phyloP scores from a whole-genome alignment of 1,140 invertebrate genomes.

The Drosophila ogumai region DNA sequence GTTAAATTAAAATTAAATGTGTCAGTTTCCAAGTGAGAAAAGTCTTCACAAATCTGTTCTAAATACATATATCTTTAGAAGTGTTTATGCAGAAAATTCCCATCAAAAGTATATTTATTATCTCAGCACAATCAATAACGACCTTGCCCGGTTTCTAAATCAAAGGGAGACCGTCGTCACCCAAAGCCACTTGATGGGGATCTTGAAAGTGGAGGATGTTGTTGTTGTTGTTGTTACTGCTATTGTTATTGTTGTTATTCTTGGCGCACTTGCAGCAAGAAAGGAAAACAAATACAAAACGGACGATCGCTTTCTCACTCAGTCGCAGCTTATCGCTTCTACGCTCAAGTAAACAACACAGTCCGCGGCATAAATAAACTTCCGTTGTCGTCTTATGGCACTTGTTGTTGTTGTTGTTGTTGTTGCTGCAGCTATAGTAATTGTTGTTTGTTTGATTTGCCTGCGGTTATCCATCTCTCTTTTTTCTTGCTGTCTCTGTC shows the following conservation, averaged over 20 bases:
- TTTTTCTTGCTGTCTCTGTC: slow-evolving; percentile 11
- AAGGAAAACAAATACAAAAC: slow-evolving; percentile 37
- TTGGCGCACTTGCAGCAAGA: slow-evolving; percentile 32
- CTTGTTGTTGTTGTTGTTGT: slow-evolving; percentile 36
- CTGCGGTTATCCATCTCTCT: slow-evolving; percentile 26
- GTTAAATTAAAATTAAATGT: neutral
- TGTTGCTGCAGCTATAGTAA: slow-evolving; percentile 21
- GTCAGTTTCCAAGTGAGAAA: neutral
- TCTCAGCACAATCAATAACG: slow-evolving; percentile 61
- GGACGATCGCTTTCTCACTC: slow-evolving; percentile 25
- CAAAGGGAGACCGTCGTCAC: slow-evolving; percentile 42
- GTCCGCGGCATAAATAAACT: slow-evolving; percentile 76
- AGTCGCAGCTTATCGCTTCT: slow-evolving; percentile 64
- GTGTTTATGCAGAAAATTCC: neutral
- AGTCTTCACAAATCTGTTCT: neutral
- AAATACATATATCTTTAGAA: neutral
- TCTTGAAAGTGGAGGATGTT: slow-evolving; percentile 33
- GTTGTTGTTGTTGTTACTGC: slow-evolving; percentile 3
- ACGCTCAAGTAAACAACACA: slow-evolving; percentile 71
- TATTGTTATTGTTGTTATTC: slow-evolving; percentile 29
- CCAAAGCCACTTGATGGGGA: slow-evolving; percentile 11
- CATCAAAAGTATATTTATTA: slow-evolving; percentile 4
- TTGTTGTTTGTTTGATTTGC: slow-evolving; percentile 63
- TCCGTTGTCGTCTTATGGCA: slow-evolving; percentile 60
- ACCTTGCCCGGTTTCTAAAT: slow-evolving; percentile 64